Evolutionary conservation across 2,888 invertebrate species (phyloP).

Genomic region (Chaetoderma sp.): DNA sequence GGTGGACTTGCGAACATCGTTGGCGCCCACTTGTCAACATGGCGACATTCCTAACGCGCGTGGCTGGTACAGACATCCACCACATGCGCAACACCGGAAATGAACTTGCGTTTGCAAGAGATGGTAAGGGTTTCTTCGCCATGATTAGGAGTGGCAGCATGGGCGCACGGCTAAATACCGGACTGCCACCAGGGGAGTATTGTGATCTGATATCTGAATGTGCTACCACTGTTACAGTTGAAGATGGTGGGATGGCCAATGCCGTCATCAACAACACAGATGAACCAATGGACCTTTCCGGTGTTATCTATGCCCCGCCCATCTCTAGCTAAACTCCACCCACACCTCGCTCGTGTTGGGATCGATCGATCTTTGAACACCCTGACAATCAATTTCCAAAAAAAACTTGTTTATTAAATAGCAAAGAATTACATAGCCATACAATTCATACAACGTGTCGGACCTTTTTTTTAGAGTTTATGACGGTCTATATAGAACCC

Average conservation of each 20-base stretch:
- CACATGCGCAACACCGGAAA: constrained; percentile 57
- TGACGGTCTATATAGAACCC: too few relatives aligned
- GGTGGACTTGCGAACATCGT: constrained; percentile 66
- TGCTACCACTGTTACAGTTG: constrained; percentile 51
- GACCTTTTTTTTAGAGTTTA: too few relatives aligned
- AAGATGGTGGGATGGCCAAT: constrained; percentile 51
- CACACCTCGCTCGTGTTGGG: too few relatives aligned
- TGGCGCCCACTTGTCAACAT: constrained; percentile 64
- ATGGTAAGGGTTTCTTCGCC: constrained; percentile 62
- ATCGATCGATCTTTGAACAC: too few relatives aligned
- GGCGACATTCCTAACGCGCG: constrained; percentile 62
- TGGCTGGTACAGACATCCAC: constrained; percentile 46
- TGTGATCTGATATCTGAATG: constrained; percentile 66
- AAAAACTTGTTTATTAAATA: too few relatives aligned
- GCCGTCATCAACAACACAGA: constrained; percentile 47
- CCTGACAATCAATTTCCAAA: too few relatives aligned
- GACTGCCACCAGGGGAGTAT: constrained; percentile 63
- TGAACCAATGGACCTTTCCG: constrained; percentile 58
- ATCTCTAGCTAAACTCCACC: too few relatives aligned
- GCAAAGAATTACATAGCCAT: too few relatives aligned
- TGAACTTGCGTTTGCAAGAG: constrained; percentile 61
- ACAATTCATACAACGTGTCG: too few relatives aligned
- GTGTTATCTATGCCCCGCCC: too few relatives aligned
- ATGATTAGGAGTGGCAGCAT: constrained; percentile 56
- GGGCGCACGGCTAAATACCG: constrained; percentile 55